A percentile compares a stretch with the other conserved stretches of the same genome.
Evolutionary conservation across 2,113 vertebrate genomes (phyloP).

Genomic region (Coryphaenoides rupestris): DNA sequence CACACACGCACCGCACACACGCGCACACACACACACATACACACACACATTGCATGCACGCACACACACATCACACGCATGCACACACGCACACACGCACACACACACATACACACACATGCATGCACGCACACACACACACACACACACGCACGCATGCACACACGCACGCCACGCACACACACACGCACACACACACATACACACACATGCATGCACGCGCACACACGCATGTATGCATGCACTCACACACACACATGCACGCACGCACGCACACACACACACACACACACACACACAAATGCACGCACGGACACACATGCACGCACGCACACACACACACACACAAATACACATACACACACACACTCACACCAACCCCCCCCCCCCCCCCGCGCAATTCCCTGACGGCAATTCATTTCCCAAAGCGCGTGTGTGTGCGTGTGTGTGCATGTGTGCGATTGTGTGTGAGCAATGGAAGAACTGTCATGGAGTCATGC

Average conservation of each 20-base stretch:
- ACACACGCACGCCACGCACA: too few relatives aligned
- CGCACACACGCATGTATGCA: not conserved
- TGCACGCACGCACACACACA: not conserved
- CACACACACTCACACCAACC: not conserved
- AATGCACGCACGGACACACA: constrained; percentile 1
- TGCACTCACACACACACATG: not conserved
- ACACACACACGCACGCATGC: not conserved
- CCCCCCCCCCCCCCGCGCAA: too few relatives aligned
- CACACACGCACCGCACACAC: not conserved
- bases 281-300: too few relatives aligned
- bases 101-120: not conserved
- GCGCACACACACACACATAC: not conserved
- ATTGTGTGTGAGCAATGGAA: not conserved
- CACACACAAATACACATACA: constrained; percentile 2
- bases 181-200: not conserved
- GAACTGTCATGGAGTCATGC: constrained; percentile 10
- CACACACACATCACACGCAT: not conserved
- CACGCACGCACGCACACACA: too few relatives aligned
- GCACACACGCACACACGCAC: not conserved
- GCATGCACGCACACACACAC: constrained; percentile 1
- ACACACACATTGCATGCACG: not conserved
- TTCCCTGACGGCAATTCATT: constrained; percentile 5
- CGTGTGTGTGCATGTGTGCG: constrained; percentile 9
- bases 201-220: too few relatives aligned
- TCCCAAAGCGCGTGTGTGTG: constrained; percentile 18